Conservation (phyloP, 2,113 vertebrate genomes). For the Nibea albiflora region DNA sequence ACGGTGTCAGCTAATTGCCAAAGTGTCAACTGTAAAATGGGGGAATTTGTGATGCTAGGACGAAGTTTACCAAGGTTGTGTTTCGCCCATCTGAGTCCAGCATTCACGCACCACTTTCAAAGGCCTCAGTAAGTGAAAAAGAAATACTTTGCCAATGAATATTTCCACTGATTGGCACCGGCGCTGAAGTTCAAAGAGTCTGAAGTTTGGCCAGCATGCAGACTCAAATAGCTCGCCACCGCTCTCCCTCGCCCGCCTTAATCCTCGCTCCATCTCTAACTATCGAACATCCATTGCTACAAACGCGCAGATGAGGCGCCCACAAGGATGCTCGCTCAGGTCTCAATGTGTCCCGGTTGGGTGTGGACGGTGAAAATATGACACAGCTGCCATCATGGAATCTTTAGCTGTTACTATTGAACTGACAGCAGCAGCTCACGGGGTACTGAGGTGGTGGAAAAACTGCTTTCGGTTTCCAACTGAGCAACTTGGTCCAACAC, state of each 20-base stretch:
- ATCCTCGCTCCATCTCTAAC: constrained; percentile 18
- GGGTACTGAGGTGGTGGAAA: constrained; percentile 37
- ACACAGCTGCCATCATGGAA: constrained; percentile 31
- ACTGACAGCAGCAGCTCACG: constrained; percentile 34
- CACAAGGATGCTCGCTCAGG: not conserved
- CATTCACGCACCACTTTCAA: constrained; percentile 26
- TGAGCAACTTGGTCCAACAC: constrained; percentile 42
- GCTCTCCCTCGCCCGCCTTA: not conserved
- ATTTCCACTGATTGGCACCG: constrained; percentile 60
- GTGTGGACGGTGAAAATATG: constrained; percentile 14
- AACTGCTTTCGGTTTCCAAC: constrained; percentile 45
- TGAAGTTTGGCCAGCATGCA: constrained; percentile 43
- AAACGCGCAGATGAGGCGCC: not conserved
- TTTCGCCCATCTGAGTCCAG: constrained; percentile 32
- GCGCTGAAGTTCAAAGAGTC: constrained; percentile 49
- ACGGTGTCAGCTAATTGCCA: not conserved
- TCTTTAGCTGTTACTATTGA: constrained; percentile 32
- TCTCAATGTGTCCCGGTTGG: not conserved
- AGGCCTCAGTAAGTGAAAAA: constrained; percentile 42
- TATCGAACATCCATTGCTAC: constrained; percentile 15
- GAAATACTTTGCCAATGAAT: constrained; percentile 53
- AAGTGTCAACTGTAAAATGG: constrained; percentile 10
- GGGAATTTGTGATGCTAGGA: not conserved
- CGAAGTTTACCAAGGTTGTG: constrained; percentile 15
- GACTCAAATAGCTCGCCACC: constrained; percentile 44